A percentile compares a stretch with the other conserved stretches of the same genome.
phyloP scores from a whole-genome alignment of 2,113 vertebrate genomes.

The Chascanopsetta lugubris region DNA sequence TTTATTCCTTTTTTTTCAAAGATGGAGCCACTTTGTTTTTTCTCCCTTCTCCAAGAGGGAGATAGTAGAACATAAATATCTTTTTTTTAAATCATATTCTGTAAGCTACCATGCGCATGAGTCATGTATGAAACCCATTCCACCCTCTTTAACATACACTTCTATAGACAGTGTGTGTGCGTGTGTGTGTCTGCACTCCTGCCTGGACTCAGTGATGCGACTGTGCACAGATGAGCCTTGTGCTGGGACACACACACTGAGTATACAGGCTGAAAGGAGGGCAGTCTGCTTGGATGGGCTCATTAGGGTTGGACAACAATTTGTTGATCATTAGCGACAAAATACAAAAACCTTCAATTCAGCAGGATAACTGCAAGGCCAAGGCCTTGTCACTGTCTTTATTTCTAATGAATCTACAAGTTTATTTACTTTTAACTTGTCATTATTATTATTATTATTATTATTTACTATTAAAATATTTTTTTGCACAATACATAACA shows the following conservation, averaged over 20 bases:
- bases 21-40: neutral
- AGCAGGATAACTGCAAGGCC: neutral
- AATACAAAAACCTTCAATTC: conserved; percentile 18
- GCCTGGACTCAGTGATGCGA: conserved; percentile 19
- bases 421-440: too few species aligned
- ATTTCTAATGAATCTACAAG: too few species aligned
- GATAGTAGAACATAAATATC: neutral
- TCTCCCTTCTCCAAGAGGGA: neutral
- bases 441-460: too few species aligned
- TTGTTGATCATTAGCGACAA: conserved; percentile 46
- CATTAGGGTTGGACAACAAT: conserved; percentile 57
- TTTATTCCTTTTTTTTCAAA: neutral
- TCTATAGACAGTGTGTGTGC: neutral
- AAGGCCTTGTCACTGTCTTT: neutral
- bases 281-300: conserved; percentile 50
- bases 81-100: neutral
- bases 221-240: conserved; percentile 51
- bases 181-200: conserved; percentile 20
- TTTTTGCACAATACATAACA: too few species aligned
- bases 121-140: neutral
- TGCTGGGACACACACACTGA: conserved; percentile 57
- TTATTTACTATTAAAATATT: too few species aligned
- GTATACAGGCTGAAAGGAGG: conserved; percentile 55
- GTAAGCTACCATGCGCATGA: neutral
- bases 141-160: neutral